phyloP scores from a whole-genome alignment of 1,140 invertebrate species.

The Lucilia cuprina region DNA sequence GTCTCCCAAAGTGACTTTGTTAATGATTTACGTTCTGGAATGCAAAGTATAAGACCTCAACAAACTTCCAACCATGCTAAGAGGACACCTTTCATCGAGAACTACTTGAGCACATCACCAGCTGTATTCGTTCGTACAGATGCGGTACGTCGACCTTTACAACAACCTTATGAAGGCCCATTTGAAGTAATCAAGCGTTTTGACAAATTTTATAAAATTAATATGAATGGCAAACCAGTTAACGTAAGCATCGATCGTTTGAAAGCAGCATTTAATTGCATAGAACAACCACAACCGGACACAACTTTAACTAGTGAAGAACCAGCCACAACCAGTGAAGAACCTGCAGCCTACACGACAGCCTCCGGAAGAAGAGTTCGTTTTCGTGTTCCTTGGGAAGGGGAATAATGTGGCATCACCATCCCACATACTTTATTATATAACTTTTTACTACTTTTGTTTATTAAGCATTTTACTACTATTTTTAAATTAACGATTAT shows the following conservation, averaged over 20 bases:
- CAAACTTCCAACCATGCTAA: neutral
- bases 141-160: neutral
- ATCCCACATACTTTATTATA: neutral
- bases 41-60: conserved; percentile 10
- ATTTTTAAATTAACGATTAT: neutral
- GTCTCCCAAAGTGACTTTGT: neutral
- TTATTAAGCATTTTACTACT: neutral
- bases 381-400: neutral
- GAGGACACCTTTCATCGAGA: conserved; percentile 38
- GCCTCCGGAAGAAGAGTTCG: neutral
- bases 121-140: neutral
- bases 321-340: neutral
- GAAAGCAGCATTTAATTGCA: neutral
- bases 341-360: neutral
- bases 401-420: neutral
- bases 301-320: neutral
- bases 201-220: neutral
- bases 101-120: neutral
- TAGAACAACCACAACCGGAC: neutral
- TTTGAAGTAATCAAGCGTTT: neutral
- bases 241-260: neutral
- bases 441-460: neutral
- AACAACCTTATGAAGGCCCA: neutral
- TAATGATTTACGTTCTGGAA: neutral
- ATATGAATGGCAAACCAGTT: neutral